Evolutionary conservation across 1,140 invertebrate genomes (phyloP).

Genomic region (Pseudomyrmex flavicornis): DNA sequence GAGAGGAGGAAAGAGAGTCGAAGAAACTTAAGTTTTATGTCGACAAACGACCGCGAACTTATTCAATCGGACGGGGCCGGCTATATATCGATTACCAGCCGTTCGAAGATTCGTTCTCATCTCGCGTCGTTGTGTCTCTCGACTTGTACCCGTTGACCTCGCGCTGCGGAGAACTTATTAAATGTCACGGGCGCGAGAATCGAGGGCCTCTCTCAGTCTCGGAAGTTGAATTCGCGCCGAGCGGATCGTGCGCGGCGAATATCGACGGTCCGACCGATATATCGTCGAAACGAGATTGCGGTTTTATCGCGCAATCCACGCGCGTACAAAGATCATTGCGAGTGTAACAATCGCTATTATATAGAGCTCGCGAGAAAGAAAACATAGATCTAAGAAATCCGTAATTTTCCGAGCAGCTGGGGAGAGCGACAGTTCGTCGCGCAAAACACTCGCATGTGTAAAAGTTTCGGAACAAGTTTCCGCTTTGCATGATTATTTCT

Average conservation of each 20-base stretch:
- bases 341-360: too few relatives aligned
- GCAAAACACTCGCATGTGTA: too few relatives aligned
- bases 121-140: neutral
- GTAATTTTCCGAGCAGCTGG: too few relatives aligned
- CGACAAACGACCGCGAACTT: conserved; percentile 18
- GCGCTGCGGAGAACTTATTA: conserved; percentile 26
- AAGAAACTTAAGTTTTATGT: neutral
- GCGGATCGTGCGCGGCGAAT: conserved; percentile 30
- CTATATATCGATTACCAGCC: conserved; percentile 11
- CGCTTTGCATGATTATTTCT: too few relatives aligned
- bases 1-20: neutral
- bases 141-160: neutral
- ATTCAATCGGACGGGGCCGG: conserved; percentile 19
- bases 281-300: conserved; percentile 2
- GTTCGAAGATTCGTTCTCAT: conserved; percentile 5
- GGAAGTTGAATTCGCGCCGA: conserved; percentile 18
- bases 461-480: too few relatives aligned
- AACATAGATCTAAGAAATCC: conserved; percentile 5
- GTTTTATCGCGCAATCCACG: conserved; percentile 25
- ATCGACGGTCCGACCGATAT: too few relatives aligned
- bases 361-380: neutral
- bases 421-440: too few relatives aligned
- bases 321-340: neutral
- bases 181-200: neutral
- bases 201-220: too few relatives aligned